phyloP scores from a whole-genome alignment of 2,888 invertebrate species.

The Calephelis perditalis region DNA sequence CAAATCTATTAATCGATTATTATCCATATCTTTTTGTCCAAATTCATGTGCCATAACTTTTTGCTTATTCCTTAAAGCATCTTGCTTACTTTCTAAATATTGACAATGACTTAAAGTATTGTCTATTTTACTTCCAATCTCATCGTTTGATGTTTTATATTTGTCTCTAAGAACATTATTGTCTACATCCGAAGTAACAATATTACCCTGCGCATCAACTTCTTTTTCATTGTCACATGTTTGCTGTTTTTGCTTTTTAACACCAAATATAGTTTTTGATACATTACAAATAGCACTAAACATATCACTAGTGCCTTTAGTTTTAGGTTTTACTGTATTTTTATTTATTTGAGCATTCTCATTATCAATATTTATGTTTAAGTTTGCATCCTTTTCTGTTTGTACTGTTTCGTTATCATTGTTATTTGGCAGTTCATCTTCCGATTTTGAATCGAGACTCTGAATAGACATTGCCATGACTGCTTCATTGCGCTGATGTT shows the following conservation, averaged over 20 bases:
- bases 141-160: slow-evolving; percentile 49
- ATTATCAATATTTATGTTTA: not conserved
- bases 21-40: slow-evolving; percentile 52
- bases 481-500: slow-evolving; percentile 59
- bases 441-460: slow-evolving; percentile 43
- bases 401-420: slow-evolving; percentile 20
- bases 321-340: slow-evolving; percentile 35
- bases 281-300: slow-evolving; percentile 57
- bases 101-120: slow-evolving; percentile 46
- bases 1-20: slow-evolving; percentile 40
- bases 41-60: slow-evolving; percentile 74
- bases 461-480: slow-evolving; percentile 59
- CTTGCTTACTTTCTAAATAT: slow-evolving; percentile 57
- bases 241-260: slow-evolving; percentile 38
- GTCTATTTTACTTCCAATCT: slow-evolving; percentile 53
- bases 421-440: slow-evolving; percentile 35
- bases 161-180: slow-evolving; percentile 22
- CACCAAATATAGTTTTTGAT: slow-evolving; percentile 56
- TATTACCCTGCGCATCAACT: slow-evolving; percentile 59
- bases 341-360: slow-evolving; percentile 21
- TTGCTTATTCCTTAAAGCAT: slow-evolving; percentile 65
- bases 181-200: slow-evolving; percentile 37
- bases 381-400: slow-evolving; percentile 27
- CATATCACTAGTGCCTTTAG: slow-evolving; percentile 43
- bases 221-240: slow-evolving; percentile 52